phyloP scores from a whole-genome alignment of 64 coral and sea anemone genomes.

The Orbicella faveolata region DNA sequence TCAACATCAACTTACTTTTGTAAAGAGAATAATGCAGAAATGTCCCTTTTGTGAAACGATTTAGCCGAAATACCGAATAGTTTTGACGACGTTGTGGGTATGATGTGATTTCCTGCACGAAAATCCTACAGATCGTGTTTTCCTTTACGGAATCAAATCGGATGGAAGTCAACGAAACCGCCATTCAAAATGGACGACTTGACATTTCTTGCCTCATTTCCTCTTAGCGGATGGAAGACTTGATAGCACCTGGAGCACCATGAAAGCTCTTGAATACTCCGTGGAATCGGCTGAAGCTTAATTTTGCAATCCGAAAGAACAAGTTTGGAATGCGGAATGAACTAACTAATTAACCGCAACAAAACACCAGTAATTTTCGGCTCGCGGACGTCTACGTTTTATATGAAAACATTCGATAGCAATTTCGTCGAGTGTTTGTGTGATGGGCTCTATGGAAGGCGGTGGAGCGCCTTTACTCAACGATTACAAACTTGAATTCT shows the following conservation, averaged over 20 bases:
- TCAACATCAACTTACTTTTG: constrained; percentile 33
- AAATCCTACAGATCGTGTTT: not conserved
- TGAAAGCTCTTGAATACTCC: not conserved
- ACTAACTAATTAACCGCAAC: not conserved
- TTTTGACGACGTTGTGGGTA: not conserved
- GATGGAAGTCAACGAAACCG: not conserved
- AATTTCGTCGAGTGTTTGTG: not conserved
- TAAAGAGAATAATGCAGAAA: constrained; percentile 26
- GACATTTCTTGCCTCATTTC: not conserved
- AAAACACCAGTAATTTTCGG: too few relatives aligned
- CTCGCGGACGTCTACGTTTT: too few relatives aligned
- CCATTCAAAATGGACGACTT: not conserved
- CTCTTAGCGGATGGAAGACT: not conserved
- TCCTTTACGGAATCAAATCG: not conserved
- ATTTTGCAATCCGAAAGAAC: not conserved
- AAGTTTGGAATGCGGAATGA: not conserved
- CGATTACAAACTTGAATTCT: constrained; percentile 99
- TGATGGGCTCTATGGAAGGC: constrained; percentile 79
- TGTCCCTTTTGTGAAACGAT: not conserved
- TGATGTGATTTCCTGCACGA: not conserved
- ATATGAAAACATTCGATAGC: not conserved
- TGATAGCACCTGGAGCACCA: not conserved
- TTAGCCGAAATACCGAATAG: not conserved
- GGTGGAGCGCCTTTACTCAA: constrained; percentile 91
- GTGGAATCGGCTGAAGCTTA: not conserved